A percentile compares a stretch with the other conserved stretches of the same genome.
These are phyloP conservation scores for Tiliacea citrago DNA, from an alignment of 2,888 invertebrate genomes.

Conservation along the genomic window DNA sequence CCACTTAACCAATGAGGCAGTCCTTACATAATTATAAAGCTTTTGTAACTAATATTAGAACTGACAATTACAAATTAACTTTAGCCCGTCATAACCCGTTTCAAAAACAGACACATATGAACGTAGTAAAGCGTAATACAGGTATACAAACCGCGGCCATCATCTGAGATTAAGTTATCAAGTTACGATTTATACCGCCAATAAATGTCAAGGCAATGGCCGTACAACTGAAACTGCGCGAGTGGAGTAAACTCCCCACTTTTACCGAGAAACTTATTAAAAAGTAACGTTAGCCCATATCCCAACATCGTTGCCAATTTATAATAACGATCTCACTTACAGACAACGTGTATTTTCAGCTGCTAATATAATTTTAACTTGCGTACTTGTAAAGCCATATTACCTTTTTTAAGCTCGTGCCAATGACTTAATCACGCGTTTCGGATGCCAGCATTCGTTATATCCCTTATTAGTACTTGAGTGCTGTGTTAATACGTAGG, in stretches of 20 bases:
- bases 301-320: conserved; percentile 71
- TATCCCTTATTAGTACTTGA: conserved; percentile 17
- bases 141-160: conserved; percentile 64
- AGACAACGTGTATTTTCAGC: conserved; percentile 60
- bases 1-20: too few species aligned
- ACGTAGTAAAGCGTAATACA: conserved; percentile 55
- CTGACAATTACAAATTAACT: neutral
- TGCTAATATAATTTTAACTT: conserved; percentile 66
- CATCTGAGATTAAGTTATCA: conserved; percentile 82
- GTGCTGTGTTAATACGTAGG: conserved; percentile 17
- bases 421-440: conserved; percentile 63
- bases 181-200: conserved; percentile 78
- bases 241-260: conserved; percentile 65
- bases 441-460: conserved; percentile 52
- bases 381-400: conserved; percentile 51
- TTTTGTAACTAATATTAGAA: neutral
- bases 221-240: conserved; percentile 64
- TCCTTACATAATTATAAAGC: too few species aligned
- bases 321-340: conserved; percentile 69
- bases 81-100: neutral
- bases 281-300: conserved; percentile 71
- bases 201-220: conserved; percentile 76
- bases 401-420: conserved; percentile 50
- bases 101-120: conserved; percentile 34
- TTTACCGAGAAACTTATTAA: conserved; percentile 75